Base-by-base conservation (phyloP, 2,888 invertebrate species). In the Augiades crinisus region DNA sequence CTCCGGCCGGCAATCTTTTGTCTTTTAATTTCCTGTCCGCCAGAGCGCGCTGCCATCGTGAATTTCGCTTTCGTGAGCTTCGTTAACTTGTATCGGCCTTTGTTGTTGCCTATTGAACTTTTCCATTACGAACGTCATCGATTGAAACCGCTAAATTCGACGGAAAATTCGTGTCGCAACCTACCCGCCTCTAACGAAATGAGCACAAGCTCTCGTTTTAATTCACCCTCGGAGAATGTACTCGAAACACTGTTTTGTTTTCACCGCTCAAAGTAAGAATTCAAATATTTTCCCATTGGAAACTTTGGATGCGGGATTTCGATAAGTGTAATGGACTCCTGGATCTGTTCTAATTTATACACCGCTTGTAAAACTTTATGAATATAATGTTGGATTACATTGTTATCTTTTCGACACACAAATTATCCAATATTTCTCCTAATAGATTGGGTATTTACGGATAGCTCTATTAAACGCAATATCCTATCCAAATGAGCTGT, bases 1-100 rank as follows among this genome's bases (percentile, higher is more conserved):
- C 78, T 80, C 78, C 67, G 71, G 72, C 72, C 80, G 77, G 76
- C 72, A 79, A 77, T 86, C 86, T 87, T 87, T 89, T 89, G 87
- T 89, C 86, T 85, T 86, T 86, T 88, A 86, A 88, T 89, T 88
- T 88, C 88, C 87, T 84, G 84, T 75, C 80, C 80, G 74, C 76
- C 72, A 78, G 76, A 81, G 78, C 76, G 75, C 76, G 78, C 77
- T 76, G 68, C 76, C 70, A 75, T 80, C 80, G 77, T 80, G 79
- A 86, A 83, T 87, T 88, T 86, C 70, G 75, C 80, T 87, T 87
- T 84, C 83, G 79, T 79, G 78, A 79, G 79, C 82, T 81, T 86
- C 85, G 83, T 85, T 89, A 85, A 84, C 82, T 87, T 86, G 79
- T 85, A 80, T 81, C 82, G 72, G 69, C 74, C 81, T 87, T 85